Percentiles rank a stretch among this genome's conserved stretches.
phyloP scores from a whole-genome alignment of 1,140 invertebrate genomes.

The Habropoda laboriosa region DNA sequence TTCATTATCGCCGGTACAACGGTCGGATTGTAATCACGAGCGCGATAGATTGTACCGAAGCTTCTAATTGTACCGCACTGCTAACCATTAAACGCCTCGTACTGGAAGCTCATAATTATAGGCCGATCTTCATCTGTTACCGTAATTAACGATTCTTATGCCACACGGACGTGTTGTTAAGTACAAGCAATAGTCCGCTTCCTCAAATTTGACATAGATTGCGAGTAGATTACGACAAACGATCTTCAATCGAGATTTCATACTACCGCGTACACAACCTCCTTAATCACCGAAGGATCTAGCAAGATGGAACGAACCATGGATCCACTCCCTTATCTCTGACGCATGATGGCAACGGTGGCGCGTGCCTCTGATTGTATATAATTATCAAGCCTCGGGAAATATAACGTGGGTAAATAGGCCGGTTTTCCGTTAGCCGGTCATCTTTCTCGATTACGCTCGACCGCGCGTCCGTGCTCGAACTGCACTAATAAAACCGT shows the following conservation, averaged over 20 bases:
- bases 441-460: slow-evolving; percentile 41
- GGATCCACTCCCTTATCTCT: slow-evolving; percentile 31
- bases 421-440: not conserved
- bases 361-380: slow-evolving; percentile 11
- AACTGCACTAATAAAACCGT: not conserved
- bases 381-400: slow-evolving; percentile 38
- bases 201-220: slow-evolving; percentile 19
- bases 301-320: slow-evolving; percentile 31
- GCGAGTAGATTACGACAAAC: slow-evolving; percentile 30
- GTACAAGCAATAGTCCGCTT: not conserved
- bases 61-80: slow-evolving; percentile 15
- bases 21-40: slow-evolving; percentile 21
- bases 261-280: not conserved
- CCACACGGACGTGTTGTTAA: slow-evolving; percentile 24
- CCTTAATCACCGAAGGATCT: slow-evolving; percentile 39
- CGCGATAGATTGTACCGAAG: slow-evolving; percentile 9
- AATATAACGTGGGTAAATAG: slow-evolving; percentile 34
- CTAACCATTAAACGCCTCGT: slow-evolving; percentile 18
- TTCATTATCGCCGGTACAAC: not conserved
- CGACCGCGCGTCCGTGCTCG: not conserved
- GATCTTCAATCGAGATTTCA: slow-evolving; percentile 35
- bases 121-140: slow-evolving; percentile 5
- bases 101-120: slow-evolving; percentile 34
- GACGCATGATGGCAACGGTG: slow-evolving; percentile 3
- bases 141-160: slow-evolving; percentile 44